Evolutionary conservation across 2,113 vertebrate species (phyloP), one percentile per base, ranked within the genome.

Genomic region (Epinephelus moara): DNA sequence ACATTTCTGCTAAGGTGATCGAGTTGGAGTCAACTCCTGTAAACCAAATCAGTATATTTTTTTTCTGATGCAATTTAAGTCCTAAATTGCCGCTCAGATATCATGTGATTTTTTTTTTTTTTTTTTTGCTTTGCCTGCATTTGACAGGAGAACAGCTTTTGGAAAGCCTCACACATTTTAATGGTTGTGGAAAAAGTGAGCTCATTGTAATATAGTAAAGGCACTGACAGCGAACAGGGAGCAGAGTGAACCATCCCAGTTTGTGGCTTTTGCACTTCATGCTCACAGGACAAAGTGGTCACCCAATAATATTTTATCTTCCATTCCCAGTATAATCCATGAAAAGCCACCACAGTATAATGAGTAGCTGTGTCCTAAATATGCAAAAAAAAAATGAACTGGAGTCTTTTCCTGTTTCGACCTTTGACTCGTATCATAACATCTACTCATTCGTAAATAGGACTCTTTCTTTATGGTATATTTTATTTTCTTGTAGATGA

Each of bases 171-270:
- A 78, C 75, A 80, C 37, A 45, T 89, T 91, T 89, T 92, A 89
- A 89, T 84, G 78, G 71, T 84, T 84, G 56, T 91, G 93, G 92
- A 93, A 95, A 93, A 90, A 93, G 75, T 94, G 90, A 94, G 70
- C 86, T 92, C 83, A 93, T 77, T 89, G 61, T 88, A 85, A 82
- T 76, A 74, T 66, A 80, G 70, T 66, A 50, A 88, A 88, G 64
- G 67, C 57, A 85, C 77, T 86, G 87, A 91, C 84, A 92, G 82
- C 18, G 7, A 85, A 75, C 59, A 60, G 56, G 52, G 75, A 87
- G 83, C 59, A 73, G 68, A 83, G 78, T 60, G 76, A 88, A 85
- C 52, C 62, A 62, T 91, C 67, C 57, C 81, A 78, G 27, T 85
- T 86, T 80, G 64, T 80, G 78, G 78, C 78, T 70, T 49, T 82